phyloP scores from a whole-genome alignment of 2,888 invertebrate genomes.

The Microdon myrmicae region DNA sequence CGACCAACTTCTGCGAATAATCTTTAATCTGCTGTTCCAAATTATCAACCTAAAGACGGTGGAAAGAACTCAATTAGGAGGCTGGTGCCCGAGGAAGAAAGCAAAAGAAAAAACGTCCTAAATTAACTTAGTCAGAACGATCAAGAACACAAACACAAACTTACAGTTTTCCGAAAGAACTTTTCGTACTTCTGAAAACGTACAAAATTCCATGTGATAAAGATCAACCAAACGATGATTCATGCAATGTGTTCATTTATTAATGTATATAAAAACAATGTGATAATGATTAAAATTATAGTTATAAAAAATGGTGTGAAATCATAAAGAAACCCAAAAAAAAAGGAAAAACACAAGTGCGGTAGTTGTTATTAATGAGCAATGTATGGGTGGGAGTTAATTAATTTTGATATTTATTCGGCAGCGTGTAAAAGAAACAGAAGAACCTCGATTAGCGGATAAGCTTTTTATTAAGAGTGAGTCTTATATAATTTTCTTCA shows the following conservation, averaged over 20 bases:
- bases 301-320: conserved; percentile 12
- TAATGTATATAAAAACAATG: too few relatives aligned
- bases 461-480: conserved; percentile 27
- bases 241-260: too few relatives aligned
- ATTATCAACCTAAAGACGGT: conserved; percentile 75
- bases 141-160: conserved; percentile 28
- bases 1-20: conserved; percentile 72
- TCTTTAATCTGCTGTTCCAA: conserved; percentile 81
- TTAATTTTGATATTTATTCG: conserved; percentile 7
- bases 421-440: conserved; percentile 47
- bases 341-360: conserved; percentile 16
- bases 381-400: conserved; percentile 9
- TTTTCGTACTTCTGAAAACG: conserved; percentile 37
- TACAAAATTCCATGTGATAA: too few relatives aligned
- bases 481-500: conserved; percentile 5
- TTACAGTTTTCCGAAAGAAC: conserved; percentile 42
- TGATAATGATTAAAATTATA: conserved; percentile 13
- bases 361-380: conserved; percentile 12
- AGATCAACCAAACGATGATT: too few relatives aligned
- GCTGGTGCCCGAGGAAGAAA: conserved; percentile 21
- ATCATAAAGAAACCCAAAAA: background rate
- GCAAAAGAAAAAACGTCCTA: conserved; percentile 14
- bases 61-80: conserved; percentile 1
- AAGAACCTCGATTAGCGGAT: conserved; percentile 35
- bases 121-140: conserved; percentile 10